Evolutionary conservation across 1,140 invertebrate genomes (phyloP), one percentile per base, ranked within the genome.

Genomic region (Drosophila rhopaloa): DNA sequence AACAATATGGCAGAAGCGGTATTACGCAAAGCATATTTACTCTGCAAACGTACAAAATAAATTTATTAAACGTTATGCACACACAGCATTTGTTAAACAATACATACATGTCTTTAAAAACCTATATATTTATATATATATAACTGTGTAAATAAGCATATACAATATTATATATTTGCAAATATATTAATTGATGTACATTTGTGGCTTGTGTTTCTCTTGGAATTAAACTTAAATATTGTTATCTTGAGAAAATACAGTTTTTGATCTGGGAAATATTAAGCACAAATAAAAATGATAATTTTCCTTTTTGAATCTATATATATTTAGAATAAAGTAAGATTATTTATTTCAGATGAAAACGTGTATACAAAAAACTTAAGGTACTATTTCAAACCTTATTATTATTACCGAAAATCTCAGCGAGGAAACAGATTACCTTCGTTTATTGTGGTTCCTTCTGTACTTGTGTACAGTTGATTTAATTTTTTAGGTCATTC

Each of bases 31-130:
- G 53, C 61, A 58, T 68, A 53, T 54, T 51, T 68, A 70, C 29
- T 54, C 66, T 47, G 27, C 65, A 43, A 67, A 57, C 65, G 67
- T 81, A 78, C 79, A 83, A 79, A 82, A 82, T 79, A 79, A 41
- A 79, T 70, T 57, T 83, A 83, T 74, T 47, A 40, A 74, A 65
- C 65, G 67, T 48, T 71, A 71, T 71, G 67, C 65, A 56, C 67
- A 71, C 65, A 41, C 16, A 51, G 67, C 67, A 71, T 71, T 71
- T 71, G 67, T 71, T 71, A 41, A 71, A 70, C 63, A 70, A 43
- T 57, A 71, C 43, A 51, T 29, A 51, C n/a, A 70, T 71, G 67
- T 71, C 67, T 68, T 50, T 44, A 51, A 68, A 41, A 44, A 65
- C 9, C 32, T 62, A 61, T 32, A 53, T 63, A 63, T 66, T 70